Evolutionary conservation across 1,140 invertebrate genomes (phyloP), one percentile per base, ranked within the genome.

Genomic region (Diachasma alloeum): DNA sequence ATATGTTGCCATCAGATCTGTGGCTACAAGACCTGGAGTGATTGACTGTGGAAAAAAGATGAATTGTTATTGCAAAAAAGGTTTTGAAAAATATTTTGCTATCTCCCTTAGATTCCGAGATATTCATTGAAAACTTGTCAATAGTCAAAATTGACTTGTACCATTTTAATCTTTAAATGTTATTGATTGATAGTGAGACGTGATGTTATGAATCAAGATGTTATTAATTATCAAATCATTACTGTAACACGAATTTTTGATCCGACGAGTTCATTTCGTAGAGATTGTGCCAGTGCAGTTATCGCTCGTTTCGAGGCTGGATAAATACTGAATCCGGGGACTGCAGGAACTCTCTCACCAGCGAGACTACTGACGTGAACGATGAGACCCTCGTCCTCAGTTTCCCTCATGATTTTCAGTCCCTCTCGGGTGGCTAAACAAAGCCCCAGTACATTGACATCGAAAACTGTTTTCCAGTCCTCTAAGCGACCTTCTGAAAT

Each of bases 231-330:
- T 19, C 56, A 15, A 10, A 4, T 0, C 22, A 26, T 79, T 80
- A 85, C 85, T 76, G 83, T 83, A 24, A 85, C 80, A 8, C 84
- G 83, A 72, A 85, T 85, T 46, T 88, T 87, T 66, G 87, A 85
- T 76, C 85, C 86, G 59, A 86, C 82, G 69, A 94, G 88, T 84
- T 94, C 93, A 77, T 91, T 89, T 77, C 92, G 87, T 17, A 93
- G 81, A 24, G 91, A 92, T 81, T 93, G 91, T 15, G 91, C 88
- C 17, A 93, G 84, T 26, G 90, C 91, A 22, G 87, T 90, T 24
- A 93, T 87, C 56, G 92, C 91, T 81, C 89, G 89, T 80, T 93
- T 93, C 9, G 92, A 91, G 36, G 91, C 91, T 69, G 90, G 87
- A 87, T 93, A 93, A 77, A 90, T 83, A 76, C 84, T 88, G 80